A percentile compares a stretch with the other conserved stretches of the same genome.
phyloP scores from a whole-genome alignment of 2,888 invertebrate genomes.

The Ormyrus nitidulus region DNA sequence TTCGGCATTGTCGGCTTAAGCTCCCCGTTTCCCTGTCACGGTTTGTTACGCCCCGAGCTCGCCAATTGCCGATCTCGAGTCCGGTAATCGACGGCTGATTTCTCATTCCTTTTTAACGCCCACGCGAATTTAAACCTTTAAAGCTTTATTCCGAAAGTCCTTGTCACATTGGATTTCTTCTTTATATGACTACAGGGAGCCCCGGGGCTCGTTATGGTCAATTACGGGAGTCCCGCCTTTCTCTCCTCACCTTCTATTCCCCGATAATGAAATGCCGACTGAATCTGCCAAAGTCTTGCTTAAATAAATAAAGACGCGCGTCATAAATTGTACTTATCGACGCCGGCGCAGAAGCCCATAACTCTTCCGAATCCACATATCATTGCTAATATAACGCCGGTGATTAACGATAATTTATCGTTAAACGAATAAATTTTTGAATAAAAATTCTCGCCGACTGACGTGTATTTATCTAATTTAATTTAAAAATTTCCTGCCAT shows the following conservation, averaged over 20 bases:
- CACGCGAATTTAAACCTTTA: slow-evolving; percentile 39
- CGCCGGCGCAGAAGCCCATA: too few relatives aligned
- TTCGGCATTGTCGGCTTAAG: slow-evolving; percentile 14
- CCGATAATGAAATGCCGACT: background rate
- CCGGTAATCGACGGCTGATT: slow-evolving; percentile 47
- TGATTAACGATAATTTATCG: too few relatives aligned
- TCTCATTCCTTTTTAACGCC: slow-evolving; percentile 40
- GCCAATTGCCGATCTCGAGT: background rate
- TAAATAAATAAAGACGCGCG: background rate
- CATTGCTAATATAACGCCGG: too few relatives aligned
- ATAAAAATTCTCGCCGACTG: background rate
- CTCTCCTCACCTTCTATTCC: background rate
- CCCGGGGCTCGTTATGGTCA: slow-evolving; percentile 30
- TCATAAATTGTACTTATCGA: too few relatives aligned
- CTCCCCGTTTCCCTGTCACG: slow-evolving; percentile 18
- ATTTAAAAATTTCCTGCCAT: too few relatives aligned
- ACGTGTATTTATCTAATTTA: too few relatives aligned
- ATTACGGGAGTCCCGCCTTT: slow-evolving; percentile 27
- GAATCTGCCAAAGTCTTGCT: background rate
- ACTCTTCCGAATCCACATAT: too few relatives aligned
- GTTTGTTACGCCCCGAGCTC: slow-evolving; percentile 40
- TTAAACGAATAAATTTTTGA: background rate
- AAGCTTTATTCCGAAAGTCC: background rate
- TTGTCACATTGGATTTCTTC: slow-evolving; percentile 20
- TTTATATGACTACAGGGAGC: slow-evolving; percentile 1